Evolutionary conservation across 2,888 invertebrate genomes (phyloP).

Genomic region (Gonocerus acuteangulatus): DNA sequence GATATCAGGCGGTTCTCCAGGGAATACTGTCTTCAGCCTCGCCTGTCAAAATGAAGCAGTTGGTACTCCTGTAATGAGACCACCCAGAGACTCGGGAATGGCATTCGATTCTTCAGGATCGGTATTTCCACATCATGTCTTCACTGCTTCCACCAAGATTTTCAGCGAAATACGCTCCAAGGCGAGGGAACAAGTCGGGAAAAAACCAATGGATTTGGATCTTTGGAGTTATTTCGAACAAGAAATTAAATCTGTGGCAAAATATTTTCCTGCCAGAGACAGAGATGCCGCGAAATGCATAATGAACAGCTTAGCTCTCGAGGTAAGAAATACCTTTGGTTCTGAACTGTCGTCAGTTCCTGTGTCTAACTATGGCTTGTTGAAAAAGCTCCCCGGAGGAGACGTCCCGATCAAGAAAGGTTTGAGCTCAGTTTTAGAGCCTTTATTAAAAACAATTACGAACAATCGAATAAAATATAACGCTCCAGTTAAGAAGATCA

Average conservation of each 20-base stretch:
- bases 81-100: conserved; percentile 46
- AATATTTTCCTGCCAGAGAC: conserved; percentile 41
- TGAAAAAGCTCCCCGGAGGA: conserved; percentile 59
- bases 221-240: not conserved
- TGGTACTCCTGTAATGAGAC: not conserved
- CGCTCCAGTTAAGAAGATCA: conserved; percentile 61
- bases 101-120: conserved; percentile 56
- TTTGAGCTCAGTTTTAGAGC: conserved; percentile 58
- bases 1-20: conserved; percentile 62
- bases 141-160: conserved; percentile 57
- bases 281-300: conserved; percentile 60
- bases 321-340: conserved; percentile 57
- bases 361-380: conserved; percentile 63
- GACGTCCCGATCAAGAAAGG: conserved; percentile 57
- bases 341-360: conserved; percentile 54
- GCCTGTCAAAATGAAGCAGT: conserved; percentile 56
- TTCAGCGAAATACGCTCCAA: conserved; percentile 61
- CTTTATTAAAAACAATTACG: conserved; percentile 56
- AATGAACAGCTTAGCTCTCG: conserved; percentile 59
- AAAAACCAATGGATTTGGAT: not conserved
- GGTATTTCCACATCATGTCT: no score
- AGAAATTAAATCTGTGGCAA: not conserved
- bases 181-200: conserved; percentile 44
- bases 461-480: conserved; percentile 52
- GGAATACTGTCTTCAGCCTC: conserved; percentile 61